phyloP scores from a whole-genome alignment of 1,140 invertebrate genomes.

The Magallana gigas region DNA sequence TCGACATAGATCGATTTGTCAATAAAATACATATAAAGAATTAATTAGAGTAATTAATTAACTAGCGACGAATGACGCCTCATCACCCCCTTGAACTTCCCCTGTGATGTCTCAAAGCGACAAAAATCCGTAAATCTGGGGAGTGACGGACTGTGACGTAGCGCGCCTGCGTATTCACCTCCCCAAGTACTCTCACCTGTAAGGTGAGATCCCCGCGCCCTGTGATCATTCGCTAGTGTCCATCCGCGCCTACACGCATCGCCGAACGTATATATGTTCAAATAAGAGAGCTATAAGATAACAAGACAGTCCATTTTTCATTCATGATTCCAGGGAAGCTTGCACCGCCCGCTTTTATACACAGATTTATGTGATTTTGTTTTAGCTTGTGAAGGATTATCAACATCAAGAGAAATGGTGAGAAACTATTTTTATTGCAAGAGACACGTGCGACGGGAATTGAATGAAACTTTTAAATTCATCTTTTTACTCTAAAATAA shows the following conservation, averaged over 20 bases:
- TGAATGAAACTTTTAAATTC: too few species aligned
- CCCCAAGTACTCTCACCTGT: neutral
- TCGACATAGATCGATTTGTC: neutral
- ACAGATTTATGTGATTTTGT: neutral
- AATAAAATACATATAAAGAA: conserved; percentile 17
- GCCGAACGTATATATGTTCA: neutral
- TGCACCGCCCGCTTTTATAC: neutral
- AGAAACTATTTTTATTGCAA: neutral
- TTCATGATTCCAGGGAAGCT: conserved; percentile 6
- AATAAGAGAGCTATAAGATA: conserved; percentile 5
- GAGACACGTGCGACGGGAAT: too few species aligned
- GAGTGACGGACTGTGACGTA: neutral
- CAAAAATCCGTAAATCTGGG: neutral
- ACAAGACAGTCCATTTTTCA: conserved; percentile 19
- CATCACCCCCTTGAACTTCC: conserved; percentile 16
- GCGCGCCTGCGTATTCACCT: neutral
- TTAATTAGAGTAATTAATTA: conserved; percentile 14
- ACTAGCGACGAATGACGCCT: conserved; percentile 1
- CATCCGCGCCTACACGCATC: conserved; percentile 10
- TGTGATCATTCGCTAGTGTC: neutral
- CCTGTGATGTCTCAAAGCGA: neutral
- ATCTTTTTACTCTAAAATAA: too few species aligned
- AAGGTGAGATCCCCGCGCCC: neutral
- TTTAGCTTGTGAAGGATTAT: neutral
- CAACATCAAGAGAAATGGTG: neutral